Conservation (phyloP, 2,888 invertebrate genomes). For the Pecten maximus region DNA sequence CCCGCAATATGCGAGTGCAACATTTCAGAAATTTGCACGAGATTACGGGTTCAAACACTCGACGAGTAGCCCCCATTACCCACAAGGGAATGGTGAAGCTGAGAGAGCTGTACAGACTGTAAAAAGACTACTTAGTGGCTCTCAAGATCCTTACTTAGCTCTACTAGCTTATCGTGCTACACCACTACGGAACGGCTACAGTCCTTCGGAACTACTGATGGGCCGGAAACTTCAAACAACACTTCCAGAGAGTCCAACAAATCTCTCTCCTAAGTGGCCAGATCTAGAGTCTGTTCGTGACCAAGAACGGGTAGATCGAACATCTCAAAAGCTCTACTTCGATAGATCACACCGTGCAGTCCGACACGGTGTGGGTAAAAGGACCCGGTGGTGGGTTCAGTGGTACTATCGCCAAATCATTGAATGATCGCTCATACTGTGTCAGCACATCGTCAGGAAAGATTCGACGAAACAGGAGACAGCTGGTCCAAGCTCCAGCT, state of each 20-base stretch:
- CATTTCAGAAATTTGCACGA: constrained; percentile 43
- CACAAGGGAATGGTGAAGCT: constrained; percentile 44
- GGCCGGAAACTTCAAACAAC: constrained; percentile 20
- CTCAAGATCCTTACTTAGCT: constrained; percentile 37
- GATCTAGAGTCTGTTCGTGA: not conserved
- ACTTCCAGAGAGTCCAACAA: constrained; percentile 18
- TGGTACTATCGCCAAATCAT: not conserved
- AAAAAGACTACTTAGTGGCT: not conserved
- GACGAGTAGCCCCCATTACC: constrained; percentile 42
- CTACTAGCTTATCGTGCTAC: constrained; percentile 41
- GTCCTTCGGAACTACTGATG: constrained; percentile 41
- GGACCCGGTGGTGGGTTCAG: not conserved
- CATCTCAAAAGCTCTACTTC: constrained; percentile 14
- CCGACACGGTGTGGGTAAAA: not conserved
- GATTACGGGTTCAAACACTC: constrained; percentile 42
- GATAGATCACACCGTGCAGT: constrained; percentile 21
- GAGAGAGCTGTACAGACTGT: constrained; percentile 43
- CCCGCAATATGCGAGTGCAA: constrained; percentile 36
- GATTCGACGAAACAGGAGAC: constrained; percentile 22
- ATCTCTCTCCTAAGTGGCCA: constrained; percentile 37
- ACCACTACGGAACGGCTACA: constrained; percentile 40
- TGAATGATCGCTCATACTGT: not conserved
- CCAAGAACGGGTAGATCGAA: not conserved
- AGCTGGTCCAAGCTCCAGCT: constrained; percentile 22
- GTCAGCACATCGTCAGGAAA: not conserved